A percentile compares a stretch with the other conserved stretches of the same genome.
These are phyloP conservation scores for Agrilus biguttatus DNA, from an alignment of 2,888 invertebrate species.

Conservation along the genomic window DNA sequence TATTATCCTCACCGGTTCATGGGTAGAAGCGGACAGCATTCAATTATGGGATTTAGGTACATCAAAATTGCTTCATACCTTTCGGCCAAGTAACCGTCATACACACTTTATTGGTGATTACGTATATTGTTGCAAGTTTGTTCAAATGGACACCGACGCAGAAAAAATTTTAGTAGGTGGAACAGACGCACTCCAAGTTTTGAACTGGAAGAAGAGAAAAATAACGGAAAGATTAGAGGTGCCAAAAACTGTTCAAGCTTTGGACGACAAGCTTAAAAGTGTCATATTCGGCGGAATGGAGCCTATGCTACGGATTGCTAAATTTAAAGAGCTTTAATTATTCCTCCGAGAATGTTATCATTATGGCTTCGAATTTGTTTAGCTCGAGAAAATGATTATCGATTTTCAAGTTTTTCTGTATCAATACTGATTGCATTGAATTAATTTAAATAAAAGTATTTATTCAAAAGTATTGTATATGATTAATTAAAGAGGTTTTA, in stretches of 20 bases:
- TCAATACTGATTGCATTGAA: too few species aligned
- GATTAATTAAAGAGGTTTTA: too few species aligned
- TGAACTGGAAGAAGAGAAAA: slow-evolving; percentile 21
- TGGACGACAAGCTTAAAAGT: slow-evolving; percentile 18
- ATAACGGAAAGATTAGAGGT: slow-evolving; percentile 18
- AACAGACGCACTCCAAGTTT: slow-evolving; percentile 23
- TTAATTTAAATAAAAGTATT: too few species aligned
- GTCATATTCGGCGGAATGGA: slow-evolving; percentile 27
- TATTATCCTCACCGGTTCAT: slow-evolving; percentile 37
- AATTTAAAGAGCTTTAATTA: too few species aligned
- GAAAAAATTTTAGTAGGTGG: slow-evolving; percentile 23
- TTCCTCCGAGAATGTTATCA: too few species aligned
- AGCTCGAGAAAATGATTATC: too few species aligned
- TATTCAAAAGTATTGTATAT: too few species aligned
- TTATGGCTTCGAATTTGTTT: too few species aligned
- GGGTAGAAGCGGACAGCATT: slow-evolving; percentile 38
- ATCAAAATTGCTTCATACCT: slow-evolving; percentile 32
- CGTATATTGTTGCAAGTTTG: slow-evolving; percentile 39
- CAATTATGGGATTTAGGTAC: slow-evolving; percentile 40
- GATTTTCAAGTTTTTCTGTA: too few species aligned
- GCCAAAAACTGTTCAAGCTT: slow-evolving; percentile 20
- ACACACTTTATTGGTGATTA: slow-evolving; percentile 41
- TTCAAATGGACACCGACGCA: slow-evolving; percentile 21
- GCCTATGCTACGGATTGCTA: slow-evolving; percentile 16
- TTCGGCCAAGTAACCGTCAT: slow-evolving; percentile 37